These are phyloP conservation scores for Vicugna pacos DNA, from an alignment of 2,113 vertebrate genomes.

Conservation along the genomic window DNA sequence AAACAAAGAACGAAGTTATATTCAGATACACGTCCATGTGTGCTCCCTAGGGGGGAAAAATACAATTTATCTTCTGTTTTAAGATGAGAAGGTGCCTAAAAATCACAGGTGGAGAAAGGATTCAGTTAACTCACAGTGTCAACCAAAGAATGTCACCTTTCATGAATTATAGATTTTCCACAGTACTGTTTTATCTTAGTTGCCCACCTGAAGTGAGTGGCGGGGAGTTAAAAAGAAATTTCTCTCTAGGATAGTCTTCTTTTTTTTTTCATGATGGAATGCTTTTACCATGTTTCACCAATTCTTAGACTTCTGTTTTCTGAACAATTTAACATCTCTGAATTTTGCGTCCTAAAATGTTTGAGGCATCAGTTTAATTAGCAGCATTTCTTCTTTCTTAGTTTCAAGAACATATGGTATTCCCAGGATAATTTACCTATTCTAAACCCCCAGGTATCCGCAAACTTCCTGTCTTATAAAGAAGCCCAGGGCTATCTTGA, in stretches of 20 bases:
- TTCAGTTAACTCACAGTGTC: constrained; percentile 57
- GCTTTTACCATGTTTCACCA: constrained; percentile 47
- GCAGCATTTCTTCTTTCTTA: constrained; percentile 4
- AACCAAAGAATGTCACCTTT: constrained; percentile 70
- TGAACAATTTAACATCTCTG: constrained; percentile 35
- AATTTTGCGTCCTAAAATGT: constrained; percentile 64
- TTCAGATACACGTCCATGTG: constrained; percentile 73
- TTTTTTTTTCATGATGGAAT: background rate
- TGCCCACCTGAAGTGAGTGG: constrained; percentile 65
- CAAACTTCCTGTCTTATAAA: constrained; percentile 40
- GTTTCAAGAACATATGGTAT: constrained; percentile 43
- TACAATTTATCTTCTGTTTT: constrained; percentile 79
- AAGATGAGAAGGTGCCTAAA: constrained; percentile 81
- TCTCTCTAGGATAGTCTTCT: constrained; percentile 24
- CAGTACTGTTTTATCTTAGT: constrained; percentile 48
- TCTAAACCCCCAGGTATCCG: background rate
- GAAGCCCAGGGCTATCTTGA: background rate
- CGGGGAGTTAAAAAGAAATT: constrained; percentile 68
- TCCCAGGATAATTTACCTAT: constrained; percentile 30
- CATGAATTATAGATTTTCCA: constrained; percentile 79
- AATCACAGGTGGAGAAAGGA: constrained; percentile 78
- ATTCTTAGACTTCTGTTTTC: constrained; percentile 31
- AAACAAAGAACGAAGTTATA: constrained; percentile 69
- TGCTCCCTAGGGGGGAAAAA: constrained; percentile 56
- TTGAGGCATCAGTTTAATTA: constrained; percentile 23